These are phyloP conservation scores for Oryzias melastigma DNA, from an alignment of 2,113 vertebrate species.

Conservation along the genomic window DNA sequence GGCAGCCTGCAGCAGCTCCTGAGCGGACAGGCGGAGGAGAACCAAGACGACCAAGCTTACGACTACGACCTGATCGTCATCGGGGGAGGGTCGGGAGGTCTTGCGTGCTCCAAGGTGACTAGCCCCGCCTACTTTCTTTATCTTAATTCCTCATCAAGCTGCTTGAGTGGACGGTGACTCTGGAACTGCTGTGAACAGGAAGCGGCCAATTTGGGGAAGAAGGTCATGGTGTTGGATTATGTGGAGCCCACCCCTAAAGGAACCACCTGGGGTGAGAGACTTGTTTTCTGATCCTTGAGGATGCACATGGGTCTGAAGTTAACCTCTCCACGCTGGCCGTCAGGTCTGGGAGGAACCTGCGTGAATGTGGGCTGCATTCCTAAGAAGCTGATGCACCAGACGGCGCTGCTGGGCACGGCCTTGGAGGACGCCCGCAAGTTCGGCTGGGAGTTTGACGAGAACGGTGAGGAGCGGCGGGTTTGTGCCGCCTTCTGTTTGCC, in stretches of 20 bases:
- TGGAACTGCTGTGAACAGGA: constrained; percentile 76
- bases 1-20: constrained; percentile 88
- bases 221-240: constrained; percentile 93
- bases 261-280: constrained; percentile 87
- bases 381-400: constrained; percentile 98
- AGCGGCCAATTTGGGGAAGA: constrained; percentile 89
- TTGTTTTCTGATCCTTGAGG: background rate
- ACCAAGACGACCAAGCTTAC: constrained; percentile 56
- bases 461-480: background rate
- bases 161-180: background rate
- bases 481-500: background rate
- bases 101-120: constrained; percentile 93
- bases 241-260: constrained; percentile 92
- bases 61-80: constrained; percentile 95
- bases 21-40: constrained; percentile 29
- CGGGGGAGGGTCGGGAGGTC: constrained; percentile 94
- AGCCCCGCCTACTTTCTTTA: background rate
- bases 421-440: constrained; percentile 87
- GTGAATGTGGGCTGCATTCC: constrained; percentile 97
- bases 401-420: constrained; percentile 85
- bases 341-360: constrained; percentile 95
- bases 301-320: too few species aligned
- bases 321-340: background rate
- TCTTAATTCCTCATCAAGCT: background rate
- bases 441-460: constrained; percentile 88